Base-by-base conservation (phyloP, 1,140 invertebrate genomes). In the Bombyx mori region DNA sequence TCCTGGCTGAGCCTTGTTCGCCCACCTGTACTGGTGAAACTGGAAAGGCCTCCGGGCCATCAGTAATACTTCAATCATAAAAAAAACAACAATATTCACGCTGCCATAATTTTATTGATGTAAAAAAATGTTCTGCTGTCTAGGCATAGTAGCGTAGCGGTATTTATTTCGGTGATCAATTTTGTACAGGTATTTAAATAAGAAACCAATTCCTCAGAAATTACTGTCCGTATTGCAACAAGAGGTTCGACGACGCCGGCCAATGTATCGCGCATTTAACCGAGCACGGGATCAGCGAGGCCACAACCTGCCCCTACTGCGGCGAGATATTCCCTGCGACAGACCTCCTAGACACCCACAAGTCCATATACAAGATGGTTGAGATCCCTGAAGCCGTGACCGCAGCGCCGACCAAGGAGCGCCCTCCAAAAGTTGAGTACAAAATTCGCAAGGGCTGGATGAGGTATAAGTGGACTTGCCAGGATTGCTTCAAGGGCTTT, bases 181-280 rank as follows among this genome's bases (percentile, higher is more conserved):
- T n/a, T n/a, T n/a, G n/a, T n/a, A n/a, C n/a, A 35, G 26, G 26
- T 35, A 35, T 35, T 35, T 5, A 35, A 35, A 35, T 35, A 35
- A 35, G 1, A 35, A 2, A 35, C 26, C 2, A 35, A 35, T 35
- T 35, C 26, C 2, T 49, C n/a, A 49, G 47, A 6, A 18, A 49
- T 49, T 49, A 49, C n/a, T 49, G 47, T 22, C 10, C n/a, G 22
- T 49, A 49, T 12, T 49, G 47, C n/a, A 49, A 49, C 22, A n/a
- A 49, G n/a, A 49, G n/a, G 22, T 49, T 49, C 22, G 47, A 49
- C 22, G 22, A n/a, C 2, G 22, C n/a, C n/a, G 22, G 7, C 8
- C 47, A 49, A 49, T 49, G 47, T n/a, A 18, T 49, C 22, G 8
- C n/a, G 22, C 47, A 49, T 49, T 49, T 12, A 49, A 49, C 6